Evolutionary conservation across 1,140 invertebrate species (phyloP), one percentile per base, ranked within the genome.

Genomic region (Harpegnathos saltator): DNA sequence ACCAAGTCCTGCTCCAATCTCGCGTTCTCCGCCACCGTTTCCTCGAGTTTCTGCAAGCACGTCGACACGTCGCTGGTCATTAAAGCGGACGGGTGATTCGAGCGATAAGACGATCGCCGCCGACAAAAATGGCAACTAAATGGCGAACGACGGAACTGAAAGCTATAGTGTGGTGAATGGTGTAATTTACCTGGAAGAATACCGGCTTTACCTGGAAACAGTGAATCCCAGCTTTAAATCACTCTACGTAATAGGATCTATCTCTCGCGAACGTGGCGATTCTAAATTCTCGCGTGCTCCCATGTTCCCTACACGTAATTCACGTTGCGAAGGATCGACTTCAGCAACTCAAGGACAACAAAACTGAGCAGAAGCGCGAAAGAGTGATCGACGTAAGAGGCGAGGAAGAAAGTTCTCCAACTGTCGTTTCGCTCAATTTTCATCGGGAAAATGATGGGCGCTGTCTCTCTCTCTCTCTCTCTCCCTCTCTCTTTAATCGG

Each of bases 1-100:
- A 98, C 95, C 81, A 98, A 94, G 91, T 98, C 98, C 87, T 98
- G 97, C 92, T 99, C 98, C 48, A 98, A 92, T 11, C 97, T 96
- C 12, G 97, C 97, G 92, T 98, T 98, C 82, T 98, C 98, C 0
- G 97, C 97, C 17, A 98, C 97, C 0, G 97, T 98, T 91, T 98
- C 97, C 93, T 99, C 98, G 77, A 99, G 93, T 96, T 98, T 97
- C 97, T 98, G 92, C 22, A 94, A 92, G 84, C 83, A 71, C 50
- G 17, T n/a, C 15, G 62, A 61, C 59, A 81, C 38, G 14, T 19
- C 33, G 29, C 5, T 12, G 1, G 33, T 12, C 11, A 54, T 63
- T 24, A 44, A 14, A 12, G 0, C 12, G 7, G 17, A 0, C 1
- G 17, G 1, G 15, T 9, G 3, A 5, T 15, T 17, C 4, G 2